phyloP scores from a whole-genome alignment of 2,113 vertebrate genomes.

The Bombycilla garrulus region DNA sequence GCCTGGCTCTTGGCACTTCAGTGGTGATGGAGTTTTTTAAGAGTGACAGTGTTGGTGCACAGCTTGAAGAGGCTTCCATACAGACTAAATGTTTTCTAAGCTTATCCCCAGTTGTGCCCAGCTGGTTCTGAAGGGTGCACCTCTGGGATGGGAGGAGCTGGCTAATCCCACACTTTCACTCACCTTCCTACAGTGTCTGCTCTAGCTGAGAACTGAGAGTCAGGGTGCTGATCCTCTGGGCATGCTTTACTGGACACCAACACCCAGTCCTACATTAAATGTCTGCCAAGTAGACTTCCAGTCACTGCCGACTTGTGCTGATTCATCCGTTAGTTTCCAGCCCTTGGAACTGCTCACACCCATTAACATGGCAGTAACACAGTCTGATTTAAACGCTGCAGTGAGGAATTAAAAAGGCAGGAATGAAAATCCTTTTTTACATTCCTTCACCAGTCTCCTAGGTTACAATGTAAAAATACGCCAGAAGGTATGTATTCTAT shows the following conservation, averaged over 20 bases:
- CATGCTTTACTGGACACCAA: not conserved
- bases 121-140: not conserved
- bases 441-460: not conserved
- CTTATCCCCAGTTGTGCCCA: not conserved
- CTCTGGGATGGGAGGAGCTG: not conserved
- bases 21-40: not conserved
- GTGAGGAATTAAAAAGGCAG: not conserved
- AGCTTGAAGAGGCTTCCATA: not conserved
- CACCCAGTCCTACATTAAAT: not conserved
- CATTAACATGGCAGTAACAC: not conserved
- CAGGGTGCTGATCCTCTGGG: not conserved
- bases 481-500: too few relatives aligned
- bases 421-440: not conserved
- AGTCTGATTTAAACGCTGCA: not conserved
- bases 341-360: not conserved
- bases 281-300: not conserved
- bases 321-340: conserved; percentile 12
- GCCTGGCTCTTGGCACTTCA: not conserved
- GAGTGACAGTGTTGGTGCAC: not conserved
- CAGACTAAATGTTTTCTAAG: not conserved
- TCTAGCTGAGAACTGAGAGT: not conserved
- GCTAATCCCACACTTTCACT: fast-evolving
- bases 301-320: conserved; percentile 3
- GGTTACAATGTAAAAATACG: too few relatives aligned
- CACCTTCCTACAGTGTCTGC: not conserved